Evolutionary conservation across 2,797 vertebrate species (phyloP).

Genomic region (Pseudopleuronectes americanus): DNA sequence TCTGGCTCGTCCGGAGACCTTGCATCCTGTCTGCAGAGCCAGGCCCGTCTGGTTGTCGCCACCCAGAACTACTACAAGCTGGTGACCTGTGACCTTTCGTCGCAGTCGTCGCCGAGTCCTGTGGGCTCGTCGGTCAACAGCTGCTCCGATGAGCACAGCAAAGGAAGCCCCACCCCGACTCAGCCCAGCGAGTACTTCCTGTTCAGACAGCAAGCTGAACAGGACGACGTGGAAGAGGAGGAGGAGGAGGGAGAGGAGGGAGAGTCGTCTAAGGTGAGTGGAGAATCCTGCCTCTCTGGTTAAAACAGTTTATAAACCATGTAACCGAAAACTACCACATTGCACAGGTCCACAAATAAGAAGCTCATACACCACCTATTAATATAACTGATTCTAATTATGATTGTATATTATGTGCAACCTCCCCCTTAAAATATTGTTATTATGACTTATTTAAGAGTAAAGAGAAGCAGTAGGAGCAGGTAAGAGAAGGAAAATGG

Average conservation of each 20-base stretch:
- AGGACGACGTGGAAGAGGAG: constrained; percentile 75
- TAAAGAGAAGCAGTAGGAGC: too few species aligned
- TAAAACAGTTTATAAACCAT: neutral
- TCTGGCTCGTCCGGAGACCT: constrained; percentile 84
- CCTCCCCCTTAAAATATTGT: too few species aligned
- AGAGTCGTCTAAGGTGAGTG: constrained; percentile 66
- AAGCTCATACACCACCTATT: too few species aligned
- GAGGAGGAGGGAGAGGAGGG: constrained; percentile 79
- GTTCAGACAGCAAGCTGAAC: constrained; percentile 83
- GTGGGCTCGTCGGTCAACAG: constrained; percentile 93
- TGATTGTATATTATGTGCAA: too few species aligned
- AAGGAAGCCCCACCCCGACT: constrained; percentile 87
- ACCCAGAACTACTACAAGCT: constrained; percentile 99
- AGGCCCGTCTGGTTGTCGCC: constrained; percentile 93
- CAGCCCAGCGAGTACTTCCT: constrained; percentile 96
- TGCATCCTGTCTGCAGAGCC: constrained; percentile 93
- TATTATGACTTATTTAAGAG: too few species aligned
- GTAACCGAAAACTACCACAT: too few species aligned
- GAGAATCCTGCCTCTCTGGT: neutral
- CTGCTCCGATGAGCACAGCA: constrained; percentile 93
- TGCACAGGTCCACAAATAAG: too few species aligned
- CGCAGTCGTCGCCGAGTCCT: constrained; percentile 95
- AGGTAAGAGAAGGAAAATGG: too few species aligned
- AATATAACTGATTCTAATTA: too few species aligned
- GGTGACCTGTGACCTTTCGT: constrained; percentile 96